Base-by-base conservation (phyloP, 2,797 vertebrate genomes). In the Zenarchopterus dispar region DNA sequence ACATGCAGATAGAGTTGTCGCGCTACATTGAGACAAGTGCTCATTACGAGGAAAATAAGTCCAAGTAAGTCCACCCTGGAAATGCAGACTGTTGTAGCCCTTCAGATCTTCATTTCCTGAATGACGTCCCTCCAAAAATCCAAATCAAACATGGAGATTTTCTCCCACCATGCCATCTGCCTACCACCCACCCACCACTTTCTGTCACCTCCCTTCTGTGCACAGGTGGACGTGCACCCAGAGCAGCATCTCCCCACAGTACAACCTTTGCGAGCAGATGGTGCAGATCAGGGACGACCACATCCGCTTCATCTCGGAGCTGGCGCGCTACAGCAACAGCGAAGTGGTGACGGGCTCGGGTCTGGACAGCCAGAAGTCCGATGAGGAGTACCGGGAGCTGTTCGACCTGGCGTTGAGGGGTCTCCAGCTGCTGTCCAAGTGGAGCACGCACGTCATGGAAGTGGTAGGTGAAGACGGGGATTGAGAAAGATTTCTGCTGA, bases 391-490 rank as follows among this genome's bases (percentile, higher is more conserved):
- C 91, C 87, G 95, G 2, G 98, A 99, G 84, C 94, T 99, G 62
- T 99, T 99, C 19, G 98, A 99, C 86, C 92, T 99, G 31, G 95
- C 98, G 0, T 89, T 99, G 57, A 87, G 98, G 28, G 98, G 98
- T 4, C 92, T 99, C 70, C 98, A 99, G 89, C 95, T 99, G 76
- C 88, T 99, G 33, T 99, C 98, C 85, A 99, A 98, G 91, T 99
- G 98, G 98, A 99, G 98, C 62, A 98, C 98, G 0, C 98, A 99
- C 0, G 98, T 99, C 90, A 99, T 99, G 98, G 98, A 99, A 91
- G 97, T 99, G 92, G 98, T 98, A 86, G 90, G 97, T 86, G 26
- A 44, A 68, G 49, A 17, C 0, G 42, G 19, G n/a, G n/a, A n/a
- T n/a, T n/a, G n/a, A n/a, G n/a, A n/a, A n/a, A n/a, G n/a, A n/a